Evolutionary conservation across 2,797 vertebrate species (phyloP), one percentile per base, ranked within the genome.

Genomic region (Pipistrellus nathusii): DNA sequence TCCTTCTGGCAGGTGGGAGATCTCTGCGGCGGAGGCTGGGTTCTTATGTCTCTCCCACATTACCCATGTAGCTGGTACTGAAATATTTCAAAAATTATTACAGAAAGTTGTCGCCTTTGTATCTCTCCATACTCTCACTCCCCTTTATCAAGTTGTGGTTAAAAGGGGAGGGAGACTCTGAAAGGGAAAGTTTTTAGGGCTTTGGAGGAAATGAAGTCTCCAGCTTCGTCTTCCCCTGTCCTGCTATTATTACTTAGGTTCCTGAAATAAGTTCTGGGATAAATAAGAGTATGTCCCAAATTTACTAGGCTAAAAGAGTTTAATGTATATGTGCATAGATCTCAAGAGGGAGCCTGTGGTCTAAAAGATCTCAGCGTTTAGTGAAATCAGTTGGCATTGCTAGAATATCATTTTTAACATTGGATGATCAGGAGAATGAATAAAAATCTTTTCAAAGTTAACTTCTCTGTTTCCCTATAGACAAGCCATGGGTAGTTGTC

Each of bases 351-450:
- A 32, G 32, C 66, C 12, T 87, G 88, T 55, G 21, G 44, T 81
- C 62, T 89, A 51, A 88, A 83, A 57, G n/a, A 75, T 20, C 30
- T 71, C 38, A 76, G 57, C 32, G 57, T 72, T 83, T 72, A 85
- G 48, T 72, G 51, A 77, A 27, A 11, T 71, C 0, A 3, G 32
- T 25, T 25, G 21, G 14, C 55, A 72, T 46, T 81, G 41, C 27
- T 82, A 23, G 55, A 80, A 90, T 77, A 18, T 32, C 68, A 82
- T 53, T 90, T 91, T 93, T 94, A 82, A 86, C 13, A 62, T 18
- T 41, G 20, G 11, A 25, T 89, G 73, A 78, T 85, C 78, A 91
- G 41, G 64, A 93, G 88, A 93, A 72, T 72, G 64, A 96, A n/a
- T 85, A 69, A 89, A 90, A 72, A 30, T 93, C 30, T 71, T 62